These are phyloP conservation scores for Bombus soroeensis DNA, from an alignment of 1,140 invertebrate genomes.

Conservation along the genomic window DNA sequence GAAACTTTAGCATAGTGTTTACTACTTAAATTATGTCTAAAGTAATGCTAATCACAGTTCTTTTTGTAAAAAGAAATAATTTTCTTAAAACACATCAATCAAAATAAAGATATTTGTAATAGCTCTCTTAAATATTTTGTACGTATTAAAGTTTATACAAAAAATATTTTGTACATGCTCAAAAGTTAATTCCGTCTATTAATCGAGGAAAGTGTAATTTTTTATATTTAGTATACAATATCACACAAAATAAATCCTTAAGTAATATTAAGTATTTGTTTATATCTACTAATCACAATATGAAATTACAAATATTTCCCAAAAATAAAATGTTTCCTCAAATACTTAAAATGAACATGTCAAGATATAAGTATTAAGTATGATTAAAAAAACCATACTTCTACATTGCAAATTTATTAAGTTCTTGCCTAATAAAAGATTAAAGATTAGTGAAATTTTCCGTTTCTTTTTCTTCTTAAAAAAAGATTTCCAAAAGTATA, in stretches of 20 bases:
- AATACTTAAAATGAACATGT: not conserved
- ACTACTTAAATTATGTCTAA: not conserved
- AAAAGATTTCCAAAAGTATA: not conserved
- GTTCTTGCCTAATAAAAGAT: not conserved
- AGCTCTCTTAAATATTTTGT: not conserved
- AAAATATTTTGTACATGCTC: not conserved
- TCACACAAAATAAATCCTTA: not conserved
- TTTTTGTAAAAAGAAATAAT: not conserved
- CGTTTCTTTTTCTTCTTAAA: not conserved
- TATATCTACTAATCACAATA: not conserved
- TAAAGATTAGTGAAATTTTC: not conserved
- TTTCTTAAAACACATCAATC: not conserved
- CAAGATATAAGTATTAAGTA: no score
- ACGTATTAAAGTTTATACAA: not conserved
- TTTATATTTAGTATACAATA: not conserved
- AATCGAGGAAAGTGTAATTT: not conserved
- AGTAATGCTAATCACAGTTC: not conserved
- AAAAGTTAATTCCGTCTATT: not conserved
- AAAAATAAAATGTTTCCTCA: not conserved
- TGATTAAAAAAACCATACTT: not conserved
- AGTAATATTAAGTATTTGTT: not conserved
- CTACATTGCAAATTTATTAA: not conserved
- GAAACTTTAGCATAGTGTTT: not conserved
- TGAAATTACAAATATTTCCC: not conserved
- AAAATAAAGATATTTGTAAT: no score